Evolutionary conservation across 30 jellyfish, hydroid and myxozoan genomes (phyloP).

Genomic region (Rhopilema esculentum): DNA sequence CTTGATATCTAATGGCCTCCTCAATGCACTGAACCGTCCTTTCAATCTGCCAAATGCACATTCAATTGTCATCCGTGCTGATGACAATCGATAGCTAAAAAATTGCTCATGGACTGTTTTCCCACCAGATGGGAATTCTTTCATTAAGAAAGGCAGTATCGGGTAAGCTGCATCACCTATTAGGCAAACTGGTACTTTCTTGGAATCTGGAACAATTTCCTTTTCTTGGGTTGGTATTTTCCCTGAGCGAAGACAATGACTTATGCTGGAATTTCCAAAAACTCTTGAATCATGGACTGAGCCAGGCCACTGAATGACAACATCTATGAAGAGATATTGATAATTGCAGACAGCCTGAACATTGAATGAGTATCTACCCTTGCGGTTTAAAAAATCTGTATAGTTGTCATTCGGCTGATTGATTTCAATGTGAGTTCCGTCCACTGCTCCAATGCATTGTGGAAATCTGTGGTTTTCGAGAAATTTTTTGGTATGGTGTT

Average conservation of each 20-base stretch:
- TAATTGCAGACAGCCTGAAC: slow-evolving; percentile 70
- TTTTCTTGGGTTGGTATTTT: slow-evolving; percentile 36
- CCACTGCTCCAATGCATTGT: slow-evolving; percentile 78
- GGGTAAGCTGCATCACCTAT: slow-evolving; percentile 76
- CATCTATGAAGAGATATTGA: slow-evolving; percentile 55
- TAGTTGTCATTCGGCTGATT: slow-evolving; percentile 41
- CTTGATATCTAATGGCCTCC: slow-evolving; percentile 48
- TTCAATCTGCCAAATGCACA: slow-evolving; percentile 71
- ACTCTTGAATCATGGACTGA: slow-evolving; percentile 38
- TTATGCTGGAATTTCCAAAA: slow-evolving; percentile 9
- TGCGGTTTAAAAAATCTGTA: slow-evolving; percentile 46
- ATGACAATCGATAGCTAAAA: slow-evolving; percentile 58
- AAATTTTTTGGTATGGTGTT: slow-evolving; percentile 9
- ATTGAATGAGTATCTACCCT: slow-evolving; percentile 47
- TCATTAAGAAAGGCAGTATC: slow-evolving; percentile 60
- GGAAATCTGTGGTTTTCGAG: slow-evolving; percentile 62
- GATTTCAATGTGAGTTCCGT: slow-evolving; percentile 54
- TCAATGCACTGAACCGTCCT: slow-evolving; percentile 29
- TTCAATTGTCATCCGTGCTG: slow-evolving; percentile 75
- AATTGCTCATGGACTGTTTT: slow-evolving; percentile 41
- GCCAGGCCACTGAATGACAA: slow-evolving; percentile 28
- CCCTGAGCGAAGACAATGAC: slow-evolving; percentile 1
- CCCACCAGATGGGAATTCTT: slow-evolving; percentile 59
- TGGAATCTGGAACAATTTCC: slow-evolving; percentile 46
- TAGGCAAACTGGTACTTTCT: slow-evolving; percentile 53